Percentiles rank a stretch among this genome's conserved stretches.
phyloP scores from a whole-genome alignment of 1,140 invertebrate species.

The Drosophila pallidifrons region DNA sequence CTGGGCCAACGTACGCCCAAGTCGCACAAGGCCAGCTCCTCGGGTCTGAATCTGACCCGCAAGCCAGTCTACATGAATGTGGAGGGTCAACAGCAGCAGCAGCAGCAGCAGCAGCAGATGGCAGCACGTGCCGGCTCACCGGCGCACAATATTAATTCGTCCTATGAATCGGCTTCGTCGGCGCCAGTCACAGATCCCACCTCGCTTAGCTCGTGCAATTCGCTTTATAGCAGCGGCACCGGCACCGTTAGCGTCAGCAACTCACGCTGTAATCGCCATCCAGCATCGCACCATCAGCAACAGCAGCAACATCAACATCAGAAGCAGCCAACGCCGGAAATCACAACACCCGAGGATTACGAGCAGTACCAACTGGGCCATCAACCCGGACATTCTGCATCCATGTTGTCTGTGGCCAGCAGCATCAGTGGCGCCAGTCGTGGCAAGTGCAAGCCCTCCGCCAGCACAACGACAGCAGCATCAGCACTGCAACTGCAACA shows the following conservation, averaged over 20 bases:
- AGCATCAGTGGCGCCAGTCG: constrained; percentile 54
- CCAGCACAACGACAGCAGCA: constrained; percentile 17
- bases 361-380: constrained; percentile 71
- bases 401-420: constrained; percentile 58
- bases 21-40: constrained; percentile 12
- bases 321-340: constrained; percentile 49
- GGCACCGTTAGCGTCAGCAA: constrained; percentile 46
- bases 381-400: constrained; percentile 55
- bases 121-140: constrained; percentile 40
- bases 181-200: constrained; percentile 52
- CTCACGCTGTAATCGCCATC: constrained; percentile 60
- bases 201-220: constrained; percentile 58
- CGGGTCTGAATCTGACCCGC: constrained; percentile 33
- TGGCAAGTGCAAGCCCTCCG: constrained; percentile 47
- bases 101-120: constrained; percentile 1
- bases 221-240: constrained; percentile 61
- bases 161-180: constrained; percentile 66
- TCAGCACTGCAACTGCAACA: constrained; percentile 23
- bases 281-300: constrained; percentile 26
- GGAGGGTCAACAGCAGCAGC: constrained; percentile 56
- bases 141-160: constrained; percentile 60
- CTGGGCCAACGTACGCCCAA: constrained; percentile 42
- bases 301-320: constrained; percentile 39
- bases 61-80: constrained; percentile 68
- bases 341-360: constrained; percentile 66